Conservation (phyloP, 1,140 invertebrate species). For the Drosophila insularis region DNA sequence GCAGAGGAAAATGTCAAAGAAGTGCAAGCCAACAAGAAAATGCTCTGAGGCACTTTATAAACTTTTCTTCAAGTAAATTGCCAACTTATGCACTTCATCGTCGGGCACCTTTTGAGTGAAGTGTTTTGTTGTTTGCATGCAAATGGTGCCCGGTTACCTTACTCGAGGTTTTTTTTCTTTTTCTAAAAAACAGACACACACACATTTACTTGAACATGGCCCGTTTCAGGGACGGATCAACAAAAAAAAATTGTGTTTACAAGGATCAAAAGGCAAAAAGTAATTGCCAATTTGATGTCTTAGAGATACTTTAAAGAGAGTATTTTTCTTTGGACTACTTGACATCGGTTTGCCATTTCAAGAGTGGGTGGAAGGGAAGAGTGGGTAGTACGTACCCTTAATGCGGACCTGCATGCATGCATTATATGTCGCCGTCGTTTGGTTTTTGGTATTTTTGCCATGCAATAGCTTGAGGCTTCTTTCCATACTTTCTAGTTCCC, state of each 20-base stretch:
- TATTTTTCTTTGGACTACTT: too few species aligned
- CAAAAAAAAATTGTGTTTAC: neutral
- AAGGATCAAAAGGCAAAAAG: too few species aligned
- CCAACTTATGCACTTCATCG: slow-evolving; percentile 51
- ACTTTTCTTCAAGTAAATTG: slow-evolving; percentile 52
- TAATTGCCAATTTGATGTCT: too few species aligned
- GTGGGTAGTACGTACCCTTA: neutral
- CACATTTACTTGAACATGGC: neutral
- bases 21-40: neutral
- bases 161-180: neutral
- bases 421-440: slow-evolving; percentile 4
- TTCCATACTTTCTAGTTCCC: neutral
- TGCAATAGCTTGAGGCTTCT: slow-evolving; percentile 3
- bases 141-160: slow-evolving; percentile 42
- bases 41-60: slow-evolving; percentile 47
- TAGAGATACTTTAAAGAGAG: too few species aligned
- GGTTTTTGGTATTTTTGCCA: neutral
- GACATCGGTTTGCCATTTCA: too few species aligned
- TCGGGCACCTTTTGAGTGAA: slow-evolving; percentile 29
- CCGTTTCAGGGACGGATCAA: neutral
- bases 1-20: slow-evolving; percentile 16
- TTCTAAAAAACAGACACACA: slow-evolving; percentile 11
- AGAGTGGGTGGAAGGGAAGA: too few species aligned
- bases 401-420: neutral
- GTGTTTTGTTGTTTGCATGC: slow-evolving; percentile 57